These are phyloP conservation scores for Unio pictorum DNA, from an alignment of 2,888 invertebrate species.

Conservation along the genomic window DNA sequence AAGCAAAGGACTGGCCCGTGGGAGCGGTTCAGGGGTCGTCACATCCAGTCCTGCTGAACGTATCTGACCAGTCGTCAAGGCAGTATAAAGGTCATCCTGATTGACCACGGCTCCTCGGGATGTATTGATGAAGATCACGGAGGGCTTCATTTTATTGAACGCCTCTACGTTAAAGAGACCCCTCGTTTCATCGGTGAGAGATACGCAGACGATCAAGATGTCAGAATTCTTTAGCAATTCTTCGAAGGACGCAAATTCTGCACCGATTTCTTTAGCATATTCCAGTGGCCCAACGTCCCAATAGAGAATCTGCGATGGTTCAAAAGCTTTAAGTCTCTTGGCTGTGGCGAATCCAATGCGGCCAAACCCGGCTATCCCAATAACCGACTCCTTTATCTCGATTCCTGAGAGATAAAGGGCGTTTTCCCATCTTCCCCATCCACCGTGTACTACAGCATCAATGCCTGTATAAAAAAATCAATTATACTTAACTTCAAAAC, in stretches of 20 bases:
- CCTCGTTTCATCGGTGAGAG: conserved; percentile 80
- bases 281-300: conserved; percentile 78
- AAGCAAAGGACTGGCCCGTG: conserved; percentile 82
- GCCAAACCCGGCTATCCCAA: conserved; percentile 73
- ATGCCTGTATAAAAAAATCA: conserved; percentile 30
- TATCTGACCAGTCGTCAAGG: conserved; percentile 81
- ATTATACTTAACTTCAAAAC: too few relatives aligned
- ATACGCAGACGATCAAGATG: conserved; percentile 86
- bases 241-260: conserved; percentile 80
- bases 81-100: conserved; percentile 84
- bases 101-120: conserved; percentile 79
- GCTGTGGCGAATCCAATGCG: conserved; percentile 79
- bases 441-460: conserved; percentile 76
- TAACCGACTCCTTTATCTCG: conserved; percentile 83
- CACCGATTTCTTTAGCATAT: conserved; percentile 75
- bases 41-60: conserved; percentile 91
- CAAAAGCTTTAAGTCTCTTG: conserved; percentile 82
- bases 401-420: conserved; percentile 92
- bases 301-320: conserved; percentile 82
- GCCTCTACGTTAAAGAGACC: conserved; percentile 84
- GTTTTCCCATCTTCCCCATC: conserved; percentile 82
- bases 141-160: conserved; percentile 88
- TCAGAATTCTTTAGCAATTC: conserved; percentile 83
- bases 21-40: conserved; percentile 90
- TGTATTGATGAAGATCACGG: conserved; percentile 88